phyloP scores from a whole-genome alignment of 2,113 vertebrate genomes.

The Lagopus leucura region DNA sequence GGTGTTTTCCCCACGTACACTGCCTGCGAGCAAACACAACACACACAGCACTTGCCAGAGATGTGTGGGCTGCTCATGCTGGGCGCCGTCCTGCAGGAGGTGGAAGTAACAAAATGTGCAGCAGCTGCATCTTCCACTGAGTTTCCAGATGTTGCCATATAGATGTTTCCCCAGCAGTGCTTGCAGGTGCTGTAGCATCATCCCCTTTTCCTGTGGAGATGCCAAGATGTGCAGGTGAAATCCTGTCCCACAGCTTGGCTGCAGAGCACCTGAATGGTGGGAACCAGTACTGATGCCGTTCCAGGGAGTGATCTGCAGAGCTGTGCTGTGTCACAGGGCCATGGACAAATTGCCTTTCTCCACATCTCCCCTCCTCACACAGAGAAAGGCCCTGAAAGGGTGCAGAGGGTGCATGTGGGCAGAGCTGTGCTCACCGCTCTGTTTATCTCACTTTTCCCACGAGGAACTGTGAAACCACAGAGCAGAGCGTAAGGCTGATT shows the following conservation, averaged over 20 bases:
- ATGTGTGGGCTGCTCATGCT: accelerated
- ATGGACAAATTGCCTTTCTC: not conserved
- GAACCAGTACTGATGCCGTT: not conserved
- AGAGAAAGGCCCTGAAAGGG: not conserved
- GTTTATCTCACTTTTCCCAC: not conserved
- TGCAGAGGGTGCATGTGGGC: not conserved
- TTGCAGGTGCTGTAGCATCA: not conserved
- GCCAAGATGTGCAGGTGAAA: not conserved
- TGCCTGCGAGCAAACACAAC: too few species aligned
- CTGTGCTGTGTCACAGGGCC: not conserved
- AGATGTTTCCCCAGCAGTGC: not conserved
- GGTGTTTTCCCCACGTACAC: not conserved
- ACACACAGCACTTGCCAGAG: not conserved
- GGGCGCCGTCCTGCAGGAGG: not conserved
- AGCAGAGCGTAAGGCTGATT: too few species aligned
- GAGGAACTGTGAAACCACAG: not conserved
- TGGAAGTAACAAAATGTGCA: not conserved
- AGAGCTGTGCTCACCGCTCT: not conserved
- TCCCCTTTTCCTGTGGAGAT: not conserved
- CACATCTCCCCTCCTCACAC: not conserved
- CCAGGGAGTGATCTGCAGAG: not conserved
- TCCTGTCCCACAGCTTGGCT: not conserved
- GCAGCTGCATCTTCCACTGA: not conserved
- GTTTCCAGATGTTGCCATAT: not conserved
- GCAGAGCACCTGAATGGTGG: not conserved